phyloP scores from a whole-genome alignment of 2,888 invertebrate species.

The Polydrusus cervinus region DNA sequence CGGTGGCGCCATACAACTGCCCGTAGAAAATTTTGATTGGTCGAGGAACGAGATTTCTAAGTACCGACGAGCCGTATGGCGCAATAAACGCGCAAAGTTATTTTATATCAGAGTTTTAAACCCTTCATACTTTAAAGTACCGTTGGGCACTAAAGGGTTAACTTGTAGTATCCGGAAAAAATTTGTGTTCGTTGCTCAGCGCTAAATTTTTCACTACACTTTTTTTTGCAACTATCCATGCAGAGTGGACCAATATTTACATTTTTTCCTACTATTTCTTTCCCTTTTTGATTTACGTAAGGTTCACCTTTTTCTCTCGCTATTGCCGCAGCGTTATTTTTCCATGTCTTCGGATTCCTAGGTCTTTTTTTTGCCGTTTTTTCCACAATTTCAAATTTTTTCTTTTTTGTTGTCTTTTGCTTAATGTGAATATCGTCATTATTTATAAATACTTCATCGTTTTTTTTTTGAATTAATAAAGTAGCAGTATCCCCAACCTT shows the following conservation, averaged over 20 bases:
- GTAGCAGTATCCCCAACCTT: background rate
- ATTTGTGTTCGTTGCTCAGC: background rate
- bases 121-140: too few relatives aligned
- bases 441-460: background rate
- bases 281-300: background rate
- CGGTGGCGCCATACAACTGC: too few relatives aligned
- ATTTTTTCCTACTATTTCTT: background rate
- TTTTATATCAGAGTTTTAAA: too few relatives aligned
- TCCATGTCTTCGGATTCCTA: background rate
- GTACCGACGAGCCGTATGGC: too few relatives aligned
- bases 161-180: background rate
- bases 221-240: background rate
- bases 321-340: slow-evolving; percentile 1
- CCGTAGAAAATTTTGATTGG: too few relatives aligned
- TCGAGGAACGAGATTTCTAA: too few relatives aligned
- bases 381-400: background rate
- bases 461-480: background rate
- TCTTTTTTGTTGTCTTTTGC: background rate
- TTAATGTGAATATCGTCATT: background rate
- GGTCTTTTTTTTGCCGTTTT: background rate
- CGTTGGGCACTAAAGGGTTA: too few relatives aligned
- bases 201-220: background rate
- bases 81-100: too few relatives aligned
- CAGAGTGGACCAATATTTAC: background rate
- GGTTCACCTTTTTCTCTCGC: background rate